Percentiles rank a stretch among this genome's conserved stretches.
phyloP scores from a whole-genome alignment of 2,797 vertebrate species.

The Sebastes variabilis region DNA sequence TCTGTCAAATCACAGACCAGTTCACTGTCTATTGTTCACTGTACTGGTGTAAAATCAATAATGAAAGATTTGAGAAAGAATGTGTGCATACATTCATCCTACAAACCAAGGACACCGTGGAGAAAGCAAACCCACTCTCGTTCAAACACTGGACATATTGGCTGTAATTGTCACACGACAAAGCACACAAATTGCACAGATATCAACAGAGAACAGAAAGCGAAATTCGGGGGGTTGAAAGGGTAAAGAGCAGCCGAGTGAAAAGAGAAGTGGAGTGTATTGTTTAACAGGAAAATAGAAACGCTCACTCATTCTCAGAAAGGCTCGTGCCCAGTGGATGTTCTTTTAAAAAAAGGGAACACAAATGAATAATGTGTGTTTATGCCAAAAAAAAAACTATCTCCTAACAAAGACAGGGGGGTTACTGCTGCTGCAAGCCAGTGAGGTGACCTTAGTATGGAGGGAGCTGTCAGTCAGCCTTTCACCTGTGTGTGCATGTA shows the following conservation, averaged over 20 bases:
- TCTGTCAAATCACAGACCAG: background rate
- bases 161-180: background rate
- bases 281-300: background rate
- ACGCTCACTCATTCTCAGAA: background rate
- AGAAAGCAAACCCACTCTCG: background rate
- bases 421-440: background rate
- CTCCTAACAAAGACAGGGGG: background rate
- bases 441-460: background rate
- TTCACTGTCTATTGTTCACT: background rate
- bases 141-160: background rate
- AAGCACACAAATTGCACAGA: background rate
- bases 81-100: background rate
- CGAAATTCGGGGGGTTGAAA: background rate
- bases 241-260: background rate
- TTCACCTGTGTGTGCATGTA: conserved; percentile 26
- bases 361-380: background rate
- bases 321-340: background rate
- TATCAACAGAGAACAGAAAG: background rate
- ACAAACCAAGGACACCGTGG: conserved; percentile 19
- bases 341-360: background rate
- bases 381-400: background rate
- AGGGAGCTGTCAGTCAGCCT: conserved; percentile 6
- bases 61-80: background rate
- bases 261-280: background rate
- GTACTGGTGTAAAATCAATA: background rate